These are phyloP conservation scores for Cotesia vestalis DNA, from an alignment of 1,140 invertebrate genomes.

Conservation along the genomic window DNA sequence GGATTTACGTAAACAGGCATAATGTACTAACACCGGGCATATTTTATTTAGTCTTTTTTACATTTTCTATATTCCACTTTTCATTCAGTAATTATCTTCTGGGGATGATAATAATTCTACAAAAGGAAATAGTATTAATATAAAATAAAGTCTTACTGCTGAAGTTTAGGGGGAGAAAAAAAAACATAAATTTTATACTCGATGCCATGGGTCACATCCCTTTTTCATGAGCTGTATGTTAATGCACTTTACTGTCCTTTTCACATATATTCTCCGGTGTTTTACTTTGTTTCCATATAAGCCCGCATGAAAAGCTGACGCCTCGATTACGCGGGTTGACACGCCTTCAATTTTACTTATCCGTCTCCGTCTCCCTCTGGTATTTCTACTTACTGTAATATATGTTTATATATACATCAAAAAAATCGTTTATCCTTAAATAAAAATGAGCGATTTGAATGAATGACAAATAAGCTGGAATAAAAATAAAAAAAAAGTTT, in stretches of 20 bases:
- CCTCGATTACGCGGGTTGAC: slow-evolving; percentile 23
- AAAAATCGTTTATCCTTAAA: background rate
- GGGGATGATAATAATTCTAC: no score
- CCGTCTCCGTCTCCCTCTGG: no score
- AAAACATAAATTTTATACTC: no score
- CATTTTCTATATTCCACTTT: no score
- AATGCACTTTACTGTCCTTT: slow-evolving; percentile 1
- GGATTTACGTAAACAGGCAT: background rate
- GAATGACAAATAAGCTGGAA: background rate
- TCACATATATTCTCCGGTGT: background rate
- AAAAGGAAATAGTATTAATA: no score
- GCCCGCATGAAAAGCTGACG: slow-evolving; percentile 3
- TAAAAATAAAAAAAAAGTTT: slow-evolving; percentile 14
- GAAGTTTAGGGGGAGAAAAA: no score
- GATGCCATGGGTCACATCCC: background rate
- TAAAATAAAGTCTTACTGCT: no score
- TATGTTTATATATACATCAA: background rate
- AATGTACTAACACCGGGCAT: no score
- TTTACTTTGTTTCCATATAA: no score
- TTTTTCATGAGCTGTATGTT: background rate
- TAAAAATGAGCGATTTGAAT: background rate
- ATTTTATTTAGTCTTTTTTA: no score
- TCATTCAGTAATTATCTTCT: no score
- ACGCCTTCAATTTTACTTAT: slow-evolving; percentile 6
- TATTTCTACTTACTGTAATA: no score